These are phyloP conservation scores for Cydia strobilella DNA, from an alignment of 1,140 invertebrate species.

Conservation along the genomic window DNA sequence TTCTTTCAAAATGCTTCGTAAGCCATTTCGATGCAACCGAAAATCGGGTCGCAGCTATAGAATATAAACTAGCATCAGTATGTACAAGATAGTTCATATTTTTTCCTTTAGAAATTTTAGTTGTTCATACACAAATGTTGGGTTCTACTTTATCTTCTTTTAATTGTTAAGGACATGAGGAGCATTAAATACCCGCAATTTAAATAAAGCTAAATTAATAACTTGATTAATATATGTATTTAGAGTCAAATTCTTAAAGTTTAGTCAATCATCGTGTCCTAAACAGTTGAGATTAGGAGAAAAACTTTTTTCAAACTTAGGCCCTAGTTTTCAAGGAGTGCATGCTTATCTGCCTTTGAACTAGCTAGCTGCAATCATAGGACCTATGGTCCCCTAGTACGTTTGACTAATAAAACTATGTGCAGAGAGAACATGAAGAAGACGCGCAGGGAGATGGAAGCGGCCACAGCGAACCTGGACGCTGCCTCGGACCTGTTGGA, in stretches of 20 bases:
- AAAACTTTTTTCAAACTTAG: not conserved
- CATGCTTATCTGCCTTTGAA: not conserved
- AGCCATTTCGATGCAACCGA: not conserved
- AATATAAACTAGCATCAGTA: not conserved
- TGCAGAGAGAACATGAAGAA: constrained; percentile 93
- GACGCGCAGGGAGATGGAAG: constrained; percentile 91
- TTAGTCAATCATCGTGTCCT: not conserved
- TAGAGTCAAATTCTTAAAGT: too few relatives aligned
- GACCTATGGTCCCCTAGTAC: constrained; percentile 1
- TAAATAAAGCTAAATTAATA: too few relatives aligned
- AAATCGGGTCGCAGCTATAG: not conserved
- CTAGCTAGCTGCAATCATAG: not conserved
- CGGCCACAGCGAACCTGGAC: constrained; percentile 87
- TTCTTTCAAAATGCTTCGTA: not conserved
- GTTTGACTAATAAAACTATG: not conserved
- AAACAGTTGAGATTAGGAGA: not conserved
- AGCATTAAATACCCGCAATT: not conserved
- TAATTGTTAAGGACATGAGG: not conserved
- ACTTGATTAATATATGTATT: too few relatives aligned
- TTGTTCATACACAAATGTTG: not conserved
- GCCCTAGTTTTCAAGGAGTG: not conserved
- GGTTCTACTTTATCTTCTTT: not conserved
- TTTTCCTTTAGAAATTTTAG: not conserved
- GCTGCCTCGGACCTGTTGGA: constrained; percentile 90
- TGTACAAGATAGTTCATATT: not conserved